Evolutionary conservation across 2,113 vertebrate genomes (phyloP), one percentile per base, ranked within the genome.

Genomic region (Cynoglossus semilaevis): DNA sequence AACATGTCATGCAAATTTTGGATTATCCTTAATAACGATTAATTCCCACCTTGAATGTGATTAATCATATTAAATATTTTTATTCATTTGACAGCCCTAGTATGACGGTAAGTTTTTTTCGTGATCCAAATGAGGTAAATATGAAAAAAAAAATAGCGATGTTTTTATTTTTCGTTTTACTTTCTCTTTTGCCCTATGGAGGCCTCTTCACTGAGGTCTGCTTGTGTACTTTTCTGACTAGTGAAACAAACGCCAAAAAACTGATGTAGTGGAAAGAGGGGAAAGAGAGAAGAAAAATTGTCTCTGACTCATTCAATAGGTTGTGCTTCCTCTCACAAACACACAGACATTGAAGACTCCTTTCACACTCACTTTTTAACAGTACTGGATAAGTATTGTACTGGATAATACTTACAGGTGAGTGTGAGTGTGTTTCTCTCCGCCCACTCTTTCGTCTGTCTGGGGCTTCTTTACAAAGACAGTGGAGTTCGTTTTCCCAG

Each of bases 391-490:
- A n/a, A n/a, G n/a, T n/a, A n/a, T n/a, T n/a, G n/a, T n/a, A n/a
- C n/a, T n/a, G n/a, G n/a, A n/a, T n/a, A n/a, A 48, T 78, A 74
- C 79, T 80, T 43, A 75, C 72, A 69, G 15, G 45, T 72, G 38
- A 54, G 44, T 51, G 45, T 72, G 38, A 54, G 44, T 51, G 56
- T 72, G 49, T 67, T 66, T 65, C 52, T 57, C 46, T 46, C 15
- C 22, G 13, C 15, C 47, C 14, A 52, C 63, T 11, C 51, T 35
- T 58, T 16, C 64, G 45, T 22, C 53, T 61, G 4, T 64, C 43
- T 43, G 5, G 8, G 11, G 36, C 19, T 60, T 37, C 53, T 45
- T 71, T 57, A 3, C 36, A n/a, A 8, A 67, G 37, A 51, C 52
- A 49, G 44, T 59, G 18, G 10, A 29, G 22, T 29, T 84, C 74